These are phyloP conservation scores for Argopecten irradians DNA, from an alignment of 1,140 invertebrate species.

Conservation along the genomic window DNA sequence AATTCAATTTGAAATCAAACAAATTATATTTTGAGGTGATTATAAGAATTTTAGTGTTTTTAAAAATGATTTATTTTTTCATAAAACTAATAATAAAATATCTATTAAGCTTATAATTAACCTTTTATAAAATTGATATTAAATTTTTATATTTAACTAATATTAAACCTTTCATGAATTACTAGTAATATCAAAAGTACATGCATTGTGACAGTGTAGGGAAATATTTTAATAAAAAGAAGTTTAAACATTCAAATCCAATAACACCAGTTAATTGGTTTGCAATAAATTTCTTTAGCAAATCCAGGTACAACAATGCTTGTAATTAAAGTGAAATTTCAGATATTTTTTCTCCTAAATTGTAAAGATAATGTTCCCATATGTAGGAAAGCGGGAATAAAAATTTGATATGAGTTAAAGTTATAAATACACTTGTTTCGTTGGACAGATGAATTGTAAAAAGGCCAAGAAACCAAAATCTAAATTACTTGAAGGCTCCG, in stretches of 20 bases:
- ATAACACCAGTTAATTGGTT: not conserved
- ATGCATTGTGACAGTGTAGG: too few relatives aligned
- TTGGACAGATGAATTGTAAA: not conserved
- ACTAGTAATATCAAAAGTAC: too few relatives aligned
- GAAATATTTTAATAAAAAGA: not conserved
- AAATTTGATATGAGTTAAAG: not conserved
- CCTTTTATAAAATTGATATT: too few relatives aligned
- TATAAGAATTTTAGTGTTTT: not conserved
- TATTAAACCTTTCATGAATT: not conserved
- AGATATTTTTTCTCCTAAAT: not conserved
- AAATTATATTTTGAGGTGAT: too few relatives aligned
- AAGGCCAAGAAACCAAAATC: not conserved
- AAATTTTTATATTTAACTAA: not conserved
- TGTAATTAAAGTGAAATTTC: not conserved
- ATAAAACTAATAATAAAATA: too few relatives aligned
- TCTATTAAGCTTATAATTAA: too few relatives aligned
- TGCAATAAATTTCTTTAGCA: not conserved
- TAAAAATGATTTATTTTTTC: not conserved
- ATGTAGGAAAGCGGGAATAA: not conserved
- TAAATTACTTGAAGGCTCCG: not conserved
- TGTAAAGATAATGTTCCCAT: not conserved
- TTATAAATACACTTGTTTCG: not conserved
- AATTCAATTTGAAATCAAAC: too few relatives aligned
- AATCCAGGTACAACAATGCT: not conserved
- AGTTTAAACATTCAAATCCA: not conserved